Percentiles rank a stretch among this genome's conserved stretches.
phyloP scores from a whole-genome alignment of 2,113 vertebrate species.

The Otus sunia region DNA sequence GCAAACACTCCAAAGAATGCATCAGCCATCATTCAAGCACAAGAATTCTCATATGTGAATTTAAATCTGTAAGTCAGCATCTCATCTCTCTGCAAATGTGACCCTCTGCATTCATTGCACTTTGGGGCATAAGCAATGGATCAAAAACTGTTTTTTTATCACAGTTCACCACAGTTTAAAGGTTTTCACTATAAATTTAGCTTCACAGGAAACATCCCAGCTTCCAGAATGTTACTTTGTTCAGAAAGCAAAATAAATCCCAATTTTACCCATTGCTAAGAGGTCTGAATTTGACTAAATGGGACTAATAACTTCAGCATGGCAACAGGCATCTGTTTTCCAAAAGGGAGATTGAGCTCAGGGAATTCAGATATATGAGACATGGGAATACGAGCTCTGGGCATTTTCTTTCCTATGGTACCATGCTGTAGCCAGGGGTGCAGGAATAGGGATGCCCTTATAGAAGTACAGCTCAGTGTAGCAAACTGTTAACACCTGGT shows the following conservation, averaged over 20 bases:
- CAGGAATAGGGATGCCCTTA: neutral
- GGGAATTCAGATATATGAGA: neutral
- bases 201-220: neutral
- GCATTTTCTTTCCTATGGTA: neutral
- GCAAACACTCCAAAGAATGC: neutral
- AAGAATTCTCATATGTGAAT: neutral
- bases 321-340: neutral
- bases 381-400: neutral
- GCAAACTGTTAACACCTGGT: neutral
- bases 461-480: neutral
- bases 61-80: neutral
- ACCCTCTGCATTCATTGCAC: neutral
- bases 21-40: neutral
- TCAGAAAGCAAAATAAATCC: neutral
- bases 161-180: neutral
- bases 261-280: neutral
- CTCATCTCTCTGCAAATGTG: neutral
- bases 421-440: neutral
- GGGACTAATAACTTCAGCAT: neutral
- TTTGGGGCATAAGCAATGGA: neutral
- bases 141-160: neutral
- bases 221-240: neutral
- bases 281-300: neutral
- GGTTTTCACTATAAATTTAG: neutral
- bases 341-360: neutral